Conservation (phyloP, 2,888 invertebrate genomes). For the Caenorhabditis zanzibari region DNA sequence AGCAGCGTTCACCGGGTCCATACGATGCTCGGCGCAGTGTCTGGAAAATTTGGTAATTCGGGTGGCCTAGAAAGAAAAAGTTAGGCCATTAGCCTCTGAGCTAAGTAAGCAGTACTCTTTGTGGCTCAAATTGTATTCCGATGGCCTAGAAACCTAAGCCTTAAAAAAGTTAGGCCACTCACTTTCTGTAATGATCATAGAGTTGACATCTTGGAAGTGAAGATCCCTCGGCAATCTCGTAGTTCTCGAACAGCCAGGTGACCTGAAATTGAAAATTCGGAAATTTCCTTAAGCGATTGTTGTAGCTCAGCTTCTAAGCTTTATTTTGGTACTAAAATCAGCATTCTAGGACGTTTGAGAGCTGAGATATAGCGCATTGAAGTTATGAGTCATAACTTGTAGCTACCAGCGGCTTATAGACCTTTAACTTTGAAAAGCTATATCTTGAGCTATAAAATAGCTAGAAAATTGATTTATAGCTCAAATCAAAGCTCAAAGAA, state of each 20-base stretch:
- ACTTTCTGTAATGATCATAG: constrained; percentile 93
- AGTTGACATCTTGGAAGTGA: constrained; percentile 95
- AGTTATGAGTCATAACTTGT: too few species aligned
- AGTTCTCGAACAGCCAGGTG: constrained; percentile 97
- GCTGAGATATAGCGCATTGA: not conserved
- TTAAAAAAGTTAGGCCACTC: not conserved
- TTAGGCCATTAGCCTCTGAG: too few species aligned
- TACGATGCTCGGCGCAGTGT: constrained; percentile 91
- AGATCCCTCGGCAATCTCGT: constrained; percentile 97
- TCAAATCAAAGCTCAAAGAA: too few species aligned
- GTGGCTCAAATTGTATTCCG: too few species aligned
- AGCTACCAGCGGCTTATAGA: too few species aligned
- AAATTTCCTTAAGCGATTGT: not conserved
- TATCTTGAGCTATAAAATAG: too few species aligned
- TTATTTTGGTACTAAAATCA: not conserved
- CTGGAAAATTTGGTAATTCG: constrained; percentile 61
- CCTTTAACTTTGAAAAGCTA: too few species aligned
- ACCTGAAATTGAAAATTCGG: constrained; percentile 85
- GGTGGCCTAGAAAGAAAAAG: too few species aligned
- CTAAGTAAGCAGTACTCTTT: too few species aligned
- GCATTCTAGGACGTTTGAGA: not conserved
- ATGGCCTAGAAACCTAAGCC: not conserved
- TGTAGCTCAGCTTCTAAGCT: not conserved
- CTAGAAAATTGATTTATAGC: too few species aligned
- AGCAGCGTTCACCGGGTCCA: constrained; percentile 99